Percentiles rank a stretch among this genome's conserved stretches.
phyloP scores from a whole-genome alignment of 2,113 vertebrate genomes.

The Glareola pratincola region DNA sequence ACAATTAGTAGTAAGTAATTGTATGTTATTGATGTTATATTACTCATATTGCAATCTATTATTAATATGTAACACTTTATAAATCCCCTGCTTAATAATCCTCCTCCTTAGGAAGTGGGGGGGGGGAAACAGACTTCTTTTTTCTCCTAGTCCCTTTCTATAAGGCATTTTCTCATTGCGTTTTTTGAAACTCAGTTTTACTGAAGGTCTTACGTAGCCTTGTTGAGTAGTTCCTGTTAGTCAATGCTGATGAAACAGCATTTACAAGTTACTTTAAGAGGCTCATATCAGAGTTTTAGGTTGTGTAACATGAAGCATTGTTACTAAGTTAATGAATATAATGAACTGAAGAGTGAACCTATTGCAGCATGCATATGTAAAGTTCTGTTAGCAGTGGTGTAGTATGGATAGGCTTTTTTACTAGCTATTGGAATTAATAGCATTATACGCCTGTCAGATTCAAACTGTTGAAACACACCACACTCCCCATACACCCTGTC shows the following conservation, averaged over 20 bases:
- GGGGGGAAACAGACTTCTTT: not conserved
- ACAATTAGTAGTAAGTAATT: not conserved
- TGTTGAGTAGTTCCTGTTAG: not conserved
- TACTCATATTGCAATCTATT: not conserved
- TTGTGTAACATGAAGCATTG: not conserved
- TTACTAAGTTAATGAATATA: not conserved
- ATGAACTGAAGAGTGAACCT: not conserved
- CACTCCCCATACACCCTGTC: accelerated
- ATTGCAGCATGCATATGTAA: not conserved
- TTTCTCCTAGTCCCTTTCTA: not conserved
- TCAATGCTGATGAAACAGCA: not conserved
- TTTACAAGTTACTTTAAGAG: not conserved
- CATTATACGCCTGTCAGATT: not conserved
- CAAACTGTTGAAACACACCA: no score
- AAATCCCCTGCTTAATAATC: not conserved
- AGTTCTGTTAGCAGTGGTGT: not conserved
- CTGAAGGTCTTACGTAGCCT: not conserved
- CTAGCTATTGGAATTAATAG: not conserved
- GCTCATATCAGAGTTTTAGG: not conserved
- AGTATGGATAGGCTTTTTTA: not conserved
- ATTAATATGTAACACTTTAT: not conserved
- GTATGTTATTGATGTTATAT: not conserved
- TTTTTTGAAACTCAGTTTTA: not conserved
- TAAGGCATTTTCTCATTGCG: not conserved
- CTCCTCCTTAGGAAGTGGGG: not conserved